Evolutionary conservation across 2,888 invertebrate genomes (phyloP).

Genomic region (Smittia aterrima): DNA sequence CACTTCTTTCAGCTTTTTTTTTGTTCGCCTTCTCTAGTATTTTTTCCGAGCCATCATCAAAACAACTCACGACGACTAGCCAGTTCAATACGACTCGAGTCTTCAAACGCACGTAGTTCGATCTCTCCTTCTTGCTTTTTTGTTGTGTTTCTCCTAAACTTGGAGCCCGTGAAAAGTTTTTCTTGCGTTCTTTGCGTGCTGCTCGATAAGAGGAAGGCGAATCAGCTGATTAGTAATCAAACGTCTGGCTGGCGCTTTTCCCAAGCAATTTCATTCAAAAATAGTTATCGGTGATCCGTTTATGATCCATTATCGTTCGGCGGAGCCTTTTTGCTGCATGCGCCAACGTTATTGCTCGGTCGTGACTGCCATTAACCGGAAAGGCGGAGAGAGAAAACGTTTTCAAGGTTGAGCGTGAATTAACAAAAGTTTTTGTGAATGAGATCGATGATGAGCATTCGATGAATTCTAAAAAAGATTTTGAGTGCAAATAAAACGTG

Average conservation of each 20-base stretch:
- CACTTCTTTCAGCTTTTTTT: conserved; percentile 37
- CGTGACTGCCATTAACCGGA: background rate
- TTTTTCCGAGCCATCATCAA: conserved; percentile 8
- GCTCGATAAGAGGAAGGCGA: background rate
- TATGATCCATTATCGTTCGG: background rate
- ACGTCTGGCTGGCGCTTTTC: background rate
- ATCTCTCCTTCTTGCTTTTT: conserved; percentile 15
- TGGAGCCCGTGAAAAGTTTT: conserved; percentile 14
- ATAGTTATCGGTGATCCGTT: background rate
- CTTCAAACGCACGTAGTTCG: conserved; percentile 30
- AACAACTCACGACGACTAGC: conserved; percentile 27
- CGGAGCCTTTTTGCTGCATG: conserved; percentile 2
- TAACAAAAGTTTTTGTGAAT: conserved; percentile 6
- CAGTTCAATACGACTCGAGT: conserved; percentile 28
- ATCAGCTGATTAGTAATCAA: conserved; percentile 5
- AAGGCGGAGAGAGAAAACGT: background rate
- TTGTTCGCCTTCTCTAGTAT: background rate
- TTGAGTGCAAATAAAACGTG: conserved; percentile 12
- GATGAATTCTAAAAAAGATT: conserved; percentile 6
- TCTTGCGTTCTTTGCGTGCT: background rate
- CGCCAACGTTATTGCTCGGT: conserved; percentile 6
- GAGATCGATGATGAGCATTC: background rate
- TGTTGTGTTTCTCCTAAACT: background rate
- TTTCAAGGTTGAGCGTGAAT: conserved; percentile 13
- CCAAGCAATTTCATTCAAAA: background rate